Percentiles rank a stretch among this genome's conserved stretches.
Conservation (phyloP, 2,113 vertebrate species). For the Rhipidura dahli region DNA sequence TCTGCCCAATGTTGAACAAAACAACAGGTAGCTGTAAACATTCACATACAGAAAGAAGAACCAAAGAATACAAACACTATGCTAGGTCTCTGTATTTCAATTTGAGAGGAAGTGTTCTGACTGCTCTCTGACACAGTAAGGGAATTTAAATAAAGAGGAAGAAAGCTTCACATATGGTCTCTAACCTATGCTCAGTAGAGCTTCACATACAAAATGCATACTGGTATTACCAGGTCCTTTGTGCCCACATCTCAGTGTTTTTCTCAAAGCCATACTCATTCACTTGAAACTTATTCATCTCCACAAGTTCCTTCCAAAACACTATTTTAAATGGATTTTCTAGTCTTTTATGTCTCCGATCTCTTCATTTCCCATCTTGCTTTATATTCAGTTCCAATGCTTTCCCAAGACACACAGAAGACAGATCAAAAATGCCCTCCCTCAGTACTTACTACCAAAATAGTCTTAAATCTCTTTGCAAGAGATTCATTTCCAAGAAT, state of each 20-base stretch:
- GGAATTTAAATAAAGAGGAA: neutral
- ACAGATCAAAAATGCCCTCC: neutral
- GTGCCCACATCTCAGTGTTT: neutral
- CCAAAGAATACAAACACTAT: neutral
- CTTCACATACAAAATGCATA: neutral
- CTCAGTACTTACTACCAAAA: neutral
- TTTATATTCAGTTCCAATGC: neutral
- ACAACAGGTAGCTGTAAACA: neutral
- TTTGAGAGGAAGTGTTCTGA: neutral
- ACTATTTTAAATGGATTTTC: neutral
- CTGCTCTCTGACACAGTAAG: neutral
- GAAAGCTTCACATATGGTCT: neutral
- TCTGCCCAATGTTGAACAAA: neutral
- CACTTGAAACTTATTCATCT: neutral
- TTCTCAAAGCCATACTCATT: neutral
- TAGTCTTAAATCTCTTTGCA: neutral
- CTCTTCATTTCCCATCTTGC: neutral
- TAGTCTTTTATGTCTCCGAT: neutral
- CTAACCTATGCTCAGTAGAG: neutral
- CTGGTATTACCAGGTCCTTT: neutral
- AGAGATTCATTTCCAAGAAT: neutral
- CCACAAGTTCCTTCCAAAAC: neutral
- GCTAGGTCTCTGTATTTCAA: neutral
- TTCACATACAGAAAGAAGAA: neutral
- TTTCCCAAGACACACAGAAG: neutral